Evolutionary conservation across 2,113 vertebrate species (phyloP), one percentile per base, ranked within the genome.

Genomic region (Ovibos moschatus): DNA sequence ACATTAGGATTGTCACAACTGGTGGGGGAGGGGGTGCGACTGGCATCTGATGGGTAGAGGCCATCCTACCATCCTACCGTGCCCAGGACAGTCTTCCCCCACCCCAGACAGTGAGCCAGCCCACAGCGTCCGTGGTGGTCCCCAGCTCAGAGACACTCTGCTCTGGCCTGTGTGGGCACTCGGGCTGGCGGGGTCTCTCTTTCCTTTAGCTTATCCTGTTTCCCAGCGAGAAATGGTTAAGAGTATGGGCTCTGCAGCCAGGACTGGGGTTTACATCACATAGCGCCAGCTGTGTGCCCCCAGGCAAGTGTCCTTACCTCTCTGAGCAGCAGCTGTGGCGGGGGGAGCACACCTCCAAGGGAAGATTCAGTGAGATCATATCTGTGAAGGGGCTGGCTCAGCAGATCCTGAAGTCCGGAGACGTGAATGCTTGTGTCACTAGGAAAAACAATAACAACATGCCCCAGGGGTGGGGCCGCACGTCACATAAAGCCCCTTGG

Each of bases 281-380:
- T 45, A 17, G 5, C 19, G 7, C n/a, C 25, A 10, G n/a, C 86
- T 67, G 17, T 19, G 81, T 2, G 5, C n/a, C 47, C 27, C 53
- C 1, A 1, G 79, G 50, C 88, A 2, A 21, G 14, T 6, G 57
- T 76, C 85, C 28, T 40, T 6, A n/a, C 43, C 33, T 60, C 60
- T 47, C 94, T n/a, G 60, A 21, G 28, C 53, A 23, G 57, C 4
- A 7, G 17, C 64, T 9, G 71, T 17, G 23, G 81, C 14, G 6
- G 0, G 9, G 5, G 78, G 2, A n/a, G 7, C 9, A 9, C 13
- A 6, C 47, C 19, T 85, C 11, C 23, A 40, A 1, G 33, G 2
- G 0, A 55, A 21, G 93, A 28, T 6, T 27, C 16, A 2, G 64
- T 10, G 23, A 55, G 60, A 25, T 1, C 1, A 76, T 19, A n/a